phyloP scores from a whole-genome alignment of 2,113 vertebrate species.

The Amblyopsis rosae region DNA sequence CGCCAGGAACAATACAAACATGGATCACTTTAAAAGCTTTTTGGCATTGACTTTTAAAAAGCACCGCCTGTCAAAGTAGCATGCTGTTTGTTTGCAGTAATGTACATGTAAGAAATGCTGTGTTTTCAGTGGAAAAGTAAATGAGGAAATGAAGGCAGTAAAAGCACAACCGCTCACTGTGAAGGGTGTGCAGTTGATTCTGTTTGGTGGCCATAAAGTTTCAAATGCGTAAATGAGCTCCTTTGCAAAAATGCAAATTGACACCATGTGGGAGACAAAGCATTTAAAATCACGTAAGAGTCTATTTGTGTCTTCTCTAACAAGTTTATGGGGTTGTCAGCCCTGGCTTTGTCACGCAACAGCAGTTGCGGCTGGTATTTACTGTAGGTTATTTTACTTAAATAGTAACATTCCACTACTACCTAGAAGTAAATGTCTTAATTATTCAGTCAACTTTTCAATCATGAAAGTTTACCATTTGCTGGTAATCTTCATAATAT shows the following conservation, averaged over 20 bases:
- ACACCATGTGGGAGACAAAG: conserved; percentile 76
- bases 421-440: not conserved
- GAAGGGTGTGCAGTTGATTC: conserved; percentile 61
- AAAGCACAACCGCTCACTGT: conserved; percentile 46
- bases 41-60: not conserved
- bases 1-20: not conserved
- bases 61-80: not conserved
- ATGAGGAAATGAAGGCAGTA: conserved; percentile 55
- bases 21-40: not conserved
- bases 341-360: conserved; percentile 65
- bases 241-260: conserved; percentile 74
- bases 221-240: conserved; percentile 72
- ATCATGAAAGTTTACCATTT: too few species aligned
- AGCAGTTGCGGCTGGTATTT: conserved; percentile 18
- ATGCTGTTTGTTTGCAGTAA: conserved; percentile 19
- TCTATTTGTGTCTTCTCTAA: conserved; percentile 59
- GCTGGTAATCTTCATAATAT: too few species aligned
- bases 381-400: conserved; percentile 27
- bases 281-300: conserved; percentile 68
- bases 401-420: conserved; percentile 12
- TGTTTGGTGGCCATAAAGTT: conserved; percentile 68
- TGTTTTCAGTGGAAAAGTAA: conserved; percentile 43
- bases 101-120: conserved; percentile 28
- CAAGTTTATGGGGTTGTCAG: conserved; percentile 63
- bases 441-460: too few species aligned